Percentiles rank a stretch among this genome's conserved stretches.
Evolutionary conservation across 2,888 invertebrate genomes (phyloP).

Genomic region (Agrochola macilenta): DNA sequence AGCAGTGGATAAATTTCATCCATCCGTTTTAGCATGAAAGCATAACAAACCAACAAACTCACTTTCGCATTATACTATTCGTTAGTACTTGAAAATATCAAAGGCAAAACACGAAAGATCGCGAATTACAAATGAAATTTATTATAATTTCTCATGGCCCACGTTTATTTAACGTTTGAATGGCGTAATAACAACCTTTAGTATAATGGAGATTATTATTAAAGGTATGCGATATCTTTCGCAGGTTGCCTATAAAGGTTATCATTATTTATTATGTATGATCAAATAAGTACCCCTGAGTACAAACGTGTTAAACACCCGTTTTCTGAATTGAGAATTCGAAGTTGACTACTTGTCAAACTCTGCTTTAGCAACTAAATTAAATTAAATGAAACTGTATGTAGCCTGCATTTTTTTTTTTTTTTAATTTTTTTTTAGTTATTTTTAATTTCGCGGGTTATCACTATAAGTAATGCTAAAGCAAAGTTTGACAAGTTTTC

Average conservation of each 20-base stretch:
- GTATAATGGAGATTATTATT: neutral
- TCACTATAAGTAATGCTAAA: neutral
- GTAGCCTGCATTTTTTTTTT: no score
- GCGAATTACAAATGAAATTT: neutral
- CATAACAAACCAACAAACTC: no score
- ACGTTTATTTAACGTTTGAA: conserved; percentile 5
- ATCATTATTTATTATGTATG: no score
- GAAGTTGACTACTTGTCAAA: neutral
- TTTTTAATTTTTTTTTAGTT: no score
- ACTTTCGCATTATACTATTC: no score
- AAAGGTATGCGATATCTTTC: neutral
- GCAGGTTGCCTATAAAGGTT: neutral
- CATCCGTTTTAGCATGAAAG: no score
- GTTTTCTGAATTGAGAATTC: neutral
- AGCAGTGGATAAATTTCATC: no score
- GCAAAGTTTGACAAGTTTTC: neutral
- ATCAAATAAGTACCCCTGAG: neutral
- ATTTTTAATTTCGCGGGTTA: no score
- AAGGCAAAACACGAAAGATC: neutral
- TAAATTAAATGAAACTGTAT: no score
- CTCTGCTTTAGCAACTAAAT: neutral
- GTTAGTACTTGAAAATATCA: conserved; percentile 1
- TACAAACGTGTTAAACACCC: neutral
- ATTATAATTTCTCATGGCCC: neutral
- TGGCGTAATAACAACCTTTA: neutral